Conservation (phyloP, 2,113 vertebrate species). For the Tachuris rubrigastra region DNA sequence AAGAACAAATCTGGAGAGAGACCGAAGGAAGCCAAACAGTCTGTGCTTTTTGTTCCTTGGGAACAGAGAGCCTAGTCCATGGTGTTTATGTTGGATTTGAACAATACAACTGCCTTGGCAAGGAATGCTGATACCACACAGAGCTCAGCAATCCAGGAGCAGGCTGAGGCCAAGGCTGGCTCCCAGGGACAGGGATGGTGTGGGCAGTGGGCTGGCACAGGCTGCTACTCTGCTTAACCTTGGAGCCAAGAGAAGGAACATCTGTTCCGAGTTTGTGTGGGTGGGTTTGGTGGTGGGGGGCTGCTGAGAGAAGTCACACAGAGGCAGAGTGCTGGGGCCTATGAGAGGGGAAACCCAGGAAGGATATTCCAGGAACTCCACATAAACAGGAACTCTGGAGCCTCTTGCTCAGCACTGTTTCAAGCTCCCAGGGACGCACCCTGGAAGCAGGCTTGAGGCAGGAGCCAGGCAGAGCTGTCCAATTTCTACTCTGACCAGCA, state of each 20-base stretch:
- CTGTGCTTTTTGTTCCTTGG: neutral
- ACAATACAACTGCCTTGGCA: neutral
- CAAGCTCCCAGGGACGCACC: conserved; percentile 12
- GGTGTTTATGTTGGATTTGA: neutral
- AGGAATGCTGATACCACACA: neutral
- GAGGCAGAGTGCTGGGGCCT: conserved; percentile 32
- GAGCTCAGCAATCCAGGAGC: neutral
- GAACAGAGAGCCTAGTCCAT: neutral
- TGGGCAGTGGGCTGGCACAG: neutral
- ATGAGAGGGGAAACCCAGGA: conserved; percentile 31
- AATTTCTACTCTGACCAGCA: neutral
- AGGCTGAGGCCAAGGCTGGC: neutral
- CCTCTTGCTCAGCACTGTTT: conserved; percentile 9
- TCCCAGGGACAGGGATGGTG: neutral
- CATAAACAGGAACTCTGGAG: conserved; percentile 33
- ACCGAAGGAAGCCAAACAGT: neutral
- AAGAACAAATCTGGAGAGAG: neutral
- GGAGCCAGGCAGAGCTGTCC: neutral
- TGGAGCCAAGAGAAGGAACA: neutral
- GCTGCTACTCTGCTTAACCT: neutral
- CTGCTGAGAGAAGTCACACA: conserved; percentile 19
- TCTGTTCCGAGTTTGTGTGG: conserved; percentile 32
- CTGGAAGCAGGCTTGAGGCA: neutral
- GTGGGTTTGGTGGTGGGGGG: conserved; percentile 21
- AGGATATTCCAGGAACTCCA: conserved; percentile 35